phyloP scores from a whole-genome alignment of 1,140 invertebrate genomes.

The Helicoverpa armigera region DNA sequence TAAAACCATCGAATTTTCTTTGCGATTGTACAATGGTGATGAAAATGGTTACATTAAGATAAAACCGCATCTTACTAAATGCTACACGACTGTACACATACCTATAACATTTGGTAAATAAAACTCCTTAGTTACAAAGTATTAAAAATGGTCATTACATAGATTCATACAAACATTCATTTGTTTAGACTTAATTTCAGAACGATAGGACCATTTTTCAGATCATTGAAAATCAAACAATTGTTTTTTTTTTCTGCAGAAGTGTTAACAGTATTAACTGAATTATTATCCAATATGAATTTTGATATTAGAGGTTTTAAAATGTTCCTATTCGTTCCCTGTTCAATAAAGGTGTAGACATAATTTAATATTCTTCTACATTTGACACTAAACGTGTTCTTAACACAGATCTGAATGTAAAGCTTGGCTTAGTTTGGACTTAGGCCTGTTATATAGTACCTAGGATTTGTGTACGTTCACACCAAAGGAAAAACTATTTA shows the following conservation, averaged over 20 bases:
- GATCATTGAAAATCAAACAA: not conserved
- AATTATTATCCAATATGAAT: not conserved
- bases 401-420: conserved; percentile 65
- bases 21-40: conserved; percentile 3
- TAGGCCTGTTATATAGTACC: conserved; percentile 53
- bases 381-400: conserved; percentile 69
- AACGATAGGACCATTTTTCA: conserved; percentile 34
- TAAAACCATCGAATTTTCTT: too few species aligned
- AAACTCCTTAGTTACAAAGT: conserved; percentile 2
- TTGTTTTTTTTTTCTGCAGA: not conserved
- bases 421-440: conserved; percentile 64
- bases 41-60: conserved; percentile 22
- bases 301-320: not conserved
- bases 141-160: conserved; percentile 58
- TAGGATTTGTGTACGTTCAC: conserved; percentile 60
- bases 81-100: conserved; percentile 56
- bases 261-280: too few species aligned
- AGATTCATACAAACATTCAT: conserved; percentile 68
- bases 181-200: conserved; percentile 21
- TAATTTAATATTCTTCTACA: conserved; percentile 37
- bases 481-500: conserved; percentile 31
- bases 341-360: conserved; percentile 19
- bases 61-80: conserved; percentile 10
- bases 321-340: conserved; percentile 13
- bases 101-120: conserved; percentile 41